A percentile compares a stretch with the other conserved stretches of the same genome.
phyloP scores from a whole-genome alignment of 2,113 vertebrate species.

The Arothron firmamentum region DNA sequence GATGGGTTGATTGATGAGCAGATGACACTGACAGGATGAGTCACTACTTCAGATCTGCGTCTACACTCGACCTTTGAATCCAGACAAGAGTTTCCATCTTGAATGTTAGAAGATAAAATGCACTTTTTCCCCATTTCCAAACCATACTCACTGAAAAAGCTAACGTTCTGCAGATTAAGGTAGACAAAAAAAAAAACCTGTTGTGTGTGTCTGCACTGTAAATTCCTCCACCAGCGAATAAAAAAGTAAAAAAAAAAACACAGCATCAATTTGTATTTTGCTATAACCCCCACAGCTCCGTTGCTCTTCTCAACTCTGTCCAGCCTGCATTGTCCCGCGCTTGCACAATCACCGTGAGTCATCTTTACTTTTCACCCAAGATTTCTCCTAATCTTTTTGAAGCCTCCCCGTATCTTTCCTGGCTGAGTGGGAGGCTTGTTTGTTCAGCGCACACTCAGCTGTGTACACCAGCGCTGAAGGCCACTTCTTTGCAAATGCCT shows the following conservation, averaged over 20 bases:
- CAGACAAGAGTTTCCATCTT: background rate
- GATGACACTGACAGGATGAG: slow-evolving; percentile 42
- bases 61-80: slow-evolving; percentile 43
- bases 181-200: too few relatives aligned
- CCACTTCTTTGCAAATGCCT: slow-evolving; percentile 77
- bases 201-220: background rate
- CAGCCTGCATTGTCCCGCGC: slow-evolving; percentile 62
- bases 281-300: slow-evolving; percentile 52
- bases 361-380: slow-evolving; percentile 71
- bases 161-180: too few relatives aligned
- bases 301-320: slow-evolving; percentile 57
- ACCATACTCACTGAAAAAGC: too few relatives aligned
- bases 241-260: slow-evolving; percentile 10
- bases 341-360: slow-evolving; percentile 70
- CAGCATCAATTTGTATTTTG: slow-evolving; percentile 50
- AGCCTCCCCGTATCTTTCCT: slow-evolving; percentile 64
- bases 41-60: slow-evolving; percentile 30
- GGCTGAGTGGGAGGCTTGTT: slow-evolving; percentile 78
- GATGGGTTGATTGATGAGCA: slow-evolving; percentile 18
- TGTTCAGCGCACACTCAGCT: slow-evolving; percentile 73
- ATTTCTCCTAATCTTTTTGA: slow-evolving; percentile 73
- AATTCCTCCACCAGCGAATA: slow-evolving; percentile 21
- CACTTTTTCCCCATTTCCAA: too few relatives aligned
- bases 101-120: background rate
- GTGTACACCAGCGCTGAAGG: slow-evolving; percentile 75